These are phyloP conservation scores for Pelodiscus sinensis DNA, from an alignment of 2,113 vertebrate species.

Conservation along the genomic window DNA sequence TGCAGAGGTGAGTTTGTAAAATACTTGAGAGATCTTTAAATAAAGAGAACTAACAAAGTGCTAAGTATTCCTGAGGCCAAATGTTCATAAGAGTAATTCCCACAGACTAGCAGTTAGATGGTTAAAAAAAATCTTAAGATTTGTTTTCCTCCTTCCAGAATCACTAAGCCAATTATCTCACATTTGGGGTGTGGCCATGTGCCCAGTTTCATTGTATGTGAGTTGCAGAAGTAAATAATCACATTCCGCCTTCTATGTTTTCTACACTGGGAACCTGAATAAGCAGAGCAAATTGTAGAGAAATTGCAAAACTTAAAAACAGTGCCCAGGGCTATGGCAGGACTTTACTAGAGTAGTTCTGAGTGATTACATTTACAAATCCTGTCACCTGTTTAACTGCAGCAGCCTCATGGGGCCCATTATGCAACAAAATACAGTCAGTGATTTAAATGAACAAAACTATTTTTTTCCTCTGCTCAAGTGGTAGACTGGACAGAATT, in stretches of 20 bases:
- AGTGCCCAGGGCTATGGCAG: not conserved
- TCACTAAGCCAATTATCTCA: not conserved
- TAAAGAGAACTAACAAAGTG: not conserved
- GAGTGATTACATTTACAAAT: not conserved
- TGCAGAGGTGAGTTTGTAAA: not conserved
- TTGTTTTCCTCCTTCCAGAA: not conserved
- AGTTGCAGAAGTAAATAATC: not conserved
- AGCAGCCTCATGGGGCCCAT: not conserved
- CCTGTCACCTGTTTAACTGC: not conserved
- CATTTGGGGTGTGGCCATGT: not conserved
- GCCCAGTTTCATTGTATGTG: not conserved
- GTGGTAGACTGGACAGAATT: not conserved
- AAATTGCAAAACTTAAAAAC: not conserved
- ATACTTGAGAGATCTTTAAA: not conserved
- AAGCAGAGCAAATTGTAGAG: not conserved
- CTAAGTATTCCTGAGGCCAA: not conserved
- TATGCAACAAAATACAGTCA: not conserved
- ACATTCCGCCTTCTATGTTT: not conserved
- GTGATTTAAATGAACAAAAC: not conserved
- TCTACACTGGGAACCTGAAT: not conserved
- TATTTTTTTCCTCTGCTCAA: not conserved
- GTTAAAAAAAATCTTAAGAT: not conserved
- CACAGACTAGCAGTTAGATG: fast-evolving
- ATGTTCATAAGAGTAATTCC: not conserved
- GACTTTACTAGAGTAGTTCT: not conserved